Evolutionary conservation across 23 tunicate species (phyloP).

Genomic region (Ciona savignyi): DNA sequence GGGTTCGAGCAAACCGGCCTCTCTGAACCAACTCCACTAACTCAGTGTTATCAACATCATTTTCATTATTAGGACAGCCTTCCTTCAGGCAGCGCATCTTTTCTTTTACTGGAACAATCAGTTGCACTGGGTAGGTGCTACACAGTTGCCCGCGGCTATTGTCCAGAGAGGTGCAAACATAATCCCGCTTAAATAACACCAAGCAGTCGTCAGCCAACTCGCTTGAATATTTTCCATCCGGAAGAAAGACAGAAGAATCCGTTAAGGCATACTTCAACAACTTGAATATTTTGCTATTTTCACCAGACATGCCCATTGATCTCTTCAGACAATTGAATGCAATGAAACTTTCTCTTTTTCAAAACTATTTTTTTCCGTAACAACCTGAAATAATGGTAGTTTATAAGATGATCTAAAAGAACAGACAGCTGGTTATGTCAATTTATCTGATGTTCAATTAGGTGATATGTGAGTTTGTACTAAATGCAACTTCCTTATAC

Average conservation of each 20-base stretch:
- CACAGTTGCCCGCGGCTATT: conserved; percentile 59
- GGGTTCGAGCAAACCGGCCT: conserved; percentile 75
- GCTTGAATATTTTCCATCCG: conserved; percentile 29
- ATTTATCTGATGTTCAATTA: too few species aligned
- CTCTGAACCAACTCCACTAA: conserved; percentile 30
- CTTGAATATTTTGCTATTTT: conserved; percentile 36
- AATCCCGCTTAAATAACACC: conserved; percentile 48
- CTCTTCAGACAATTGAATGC: too few species aligned
- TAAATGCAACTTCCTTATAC: too few species aligned
- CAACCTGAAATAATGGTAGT: too few species aligned
- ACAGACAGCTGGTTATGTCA: too few species aligned
- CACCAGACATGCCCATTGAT: conserved; percentile 23
- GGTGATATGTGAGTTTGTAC: too few species aligned
- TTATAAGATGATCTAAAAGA: too few species aligned
- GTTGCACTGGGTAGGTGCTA: conserved; percentile 65
- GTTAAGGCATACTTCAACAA: conserved; percentile 36
- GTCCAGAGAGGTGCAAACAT: conserved; percentile 50
- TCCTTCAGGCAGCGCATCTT: conserved; percentile 2
- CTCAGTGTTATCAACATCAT: conserved; percentile 1
- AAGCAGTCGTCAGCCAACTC: conserved; percentile 45
- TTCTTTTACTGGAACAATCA: conserved; percentile 57
- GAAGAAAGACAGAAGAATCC: conserved; percentile 26
- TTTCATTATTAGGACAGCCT: background rate
- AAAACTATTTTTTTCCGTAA: too few species aligned
- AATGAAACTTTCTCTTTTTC: too few species aligned